A percentile compares a stretch with the other conserved stretches of the same genome.
phyloP scores from a whole-genome alignment of 2,888 invertebrate species.

The Parnassius glacialis region DNA sequence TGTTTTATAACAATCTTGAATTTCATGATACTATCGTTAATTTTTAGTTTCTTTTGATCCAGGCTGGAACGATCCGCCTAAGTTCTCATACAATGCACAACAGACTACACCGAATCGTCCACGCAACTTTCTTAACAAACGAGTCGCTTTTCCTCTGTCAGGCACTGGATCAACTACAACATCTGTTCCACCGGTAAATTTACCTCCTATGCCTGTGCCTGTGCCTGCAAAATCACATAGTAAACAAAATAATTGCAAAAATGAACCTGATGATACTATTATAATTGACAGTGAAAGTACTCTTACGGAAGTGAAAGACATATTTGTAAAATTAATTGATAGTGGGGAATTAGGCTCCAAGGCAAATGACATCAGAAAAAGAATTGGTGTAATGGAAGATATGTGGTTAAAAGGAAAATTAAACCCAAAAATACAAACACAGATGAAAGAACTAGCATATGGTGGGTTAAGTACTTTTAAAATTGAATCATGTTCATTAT shows the following conservation, averaged over 20 bases:
- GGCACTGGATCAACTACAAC: slow-evolving; percentile 40
- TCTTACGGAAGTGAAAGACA: slow-evolving; percentile 56
- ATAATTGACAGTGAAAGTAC: slow-evolving; percentile 53
- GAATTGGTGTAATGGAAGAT: slow-evolving; percentile 76
- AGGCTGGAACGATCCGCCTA: slow-evolving; percentile 82
- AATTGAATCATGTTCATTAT: neutral
- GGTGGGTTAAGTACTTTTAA: slow-evolving; percentile 53
- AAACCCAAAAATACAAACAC: slow-evolving; percentile 64
- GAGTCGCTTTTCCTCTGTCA: slow-evolving; percentile 76
- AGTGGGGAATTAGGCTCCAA: slow-evolving; percentile 63
- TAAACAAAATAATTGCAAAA: slow-evolving; percentile 26
- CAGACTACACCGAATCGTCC: slow-evolving; percentile 63
- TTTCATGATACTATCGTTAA: neutral
- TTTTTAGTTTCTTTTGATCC: slow-evolving; percentile 70
- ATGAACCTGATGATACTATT: slow-evolving; percentile 33
- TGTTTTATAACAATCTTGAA: slow-evolving; percentile 6
- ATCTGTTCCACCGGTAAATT: slow-evolving; percentile 37
- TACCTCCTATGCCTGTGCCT: slow-evolving; percentile 56
- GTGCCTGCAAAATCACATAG: slow-evolving; percentile 35
- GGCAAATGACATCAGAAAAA: slow-evolving; percentile 75
- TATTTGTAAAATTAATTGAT: slow-evolving; percentile 56
- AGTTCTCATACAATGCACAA: slow-evolving; percentile 68
- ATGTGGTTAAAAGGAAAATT: slow-evolving; percentile 82
- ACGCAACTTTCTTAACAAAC: slow-evolving; percentile 73
- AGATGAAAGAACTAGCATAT: slow-evolving; percentile 75